Percentiles rank a stretch among this genome's conserved stretches.
Conservation (phyloP, 1,140 invertebrate genomes). For the Drosophila equinoxialis region DNA sequence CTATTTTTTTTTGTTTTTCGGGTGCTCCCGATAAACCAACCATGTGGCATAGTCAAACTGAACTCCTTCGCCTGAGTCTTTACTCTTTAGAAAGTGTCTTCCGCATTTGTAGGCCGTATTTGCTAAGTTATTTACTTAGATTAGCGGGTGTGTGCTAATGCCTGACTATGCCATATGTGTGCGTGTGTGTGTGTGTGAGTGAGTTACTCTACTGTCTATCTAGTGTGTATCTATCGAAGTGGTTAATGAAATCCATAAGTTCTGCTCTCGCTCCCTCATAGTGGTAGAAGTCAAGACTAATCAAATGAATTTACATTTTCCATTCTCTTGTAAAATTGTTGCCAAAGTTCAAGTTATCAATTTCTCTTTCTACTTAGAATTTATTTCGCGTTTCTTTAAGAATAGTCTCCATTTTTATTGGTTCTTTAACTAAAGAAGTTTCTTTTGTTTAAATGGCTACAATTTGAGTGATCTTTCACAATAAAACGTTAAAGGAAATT, state of each 20-base stretch:
- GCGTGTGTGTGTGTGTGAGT: slow-evolving; percentile 24
- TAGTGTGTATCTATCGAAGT: slow-evolving; percentile 32
- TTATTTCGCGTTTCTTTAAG: too few relatives aligned
- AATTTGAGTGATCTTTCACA: too few relatives aligned
- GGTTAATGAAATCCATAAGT: slow-evolving; percentile 78
- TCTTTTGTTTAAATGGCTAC: too few relatives aligned
- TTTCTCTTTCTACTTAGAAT: too few relatives aligned
- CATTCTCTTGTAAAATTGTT: background rate
- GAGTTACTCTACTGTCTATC: slow-evolving; percentile 53
- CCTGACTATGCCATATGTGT: slow-evolving; percentile 2
- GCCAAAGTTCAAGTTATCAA: too few relatives aligned
- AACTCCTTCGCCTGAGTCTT: slow-evolving; percentile 4
- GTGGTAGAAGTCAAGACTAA: background rate
- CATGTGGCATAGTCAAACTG: background rate
- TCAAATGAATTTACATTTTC: background rate
- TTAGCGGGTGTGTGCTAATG: slow-evolving; percentile 79
- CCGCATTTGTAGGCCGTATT: slow-evolving; percentile 60
- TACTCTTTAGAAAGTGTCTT: slow-evolving; percentile 71
- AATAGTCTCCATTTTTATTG: too few relatives aligned
- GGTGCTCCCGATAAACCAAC: slow-evolving; percentile 50
- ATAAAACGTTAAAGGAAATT: too few relatives aligned
- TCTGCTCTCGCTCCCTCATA: slow-evolving; percentile 9
- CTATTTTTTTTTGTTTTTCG: slow-evolving; percentile 51
- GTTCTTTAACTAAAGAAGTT: too few relatives aligned
- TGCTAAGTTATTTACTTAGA: slow-evolving; percentile 71